These are phyloP conservation scores for Sthenelais limicola DNA, from an alignment of 2,888 invertebrate species.

Conservation along the genomic window DNA sequence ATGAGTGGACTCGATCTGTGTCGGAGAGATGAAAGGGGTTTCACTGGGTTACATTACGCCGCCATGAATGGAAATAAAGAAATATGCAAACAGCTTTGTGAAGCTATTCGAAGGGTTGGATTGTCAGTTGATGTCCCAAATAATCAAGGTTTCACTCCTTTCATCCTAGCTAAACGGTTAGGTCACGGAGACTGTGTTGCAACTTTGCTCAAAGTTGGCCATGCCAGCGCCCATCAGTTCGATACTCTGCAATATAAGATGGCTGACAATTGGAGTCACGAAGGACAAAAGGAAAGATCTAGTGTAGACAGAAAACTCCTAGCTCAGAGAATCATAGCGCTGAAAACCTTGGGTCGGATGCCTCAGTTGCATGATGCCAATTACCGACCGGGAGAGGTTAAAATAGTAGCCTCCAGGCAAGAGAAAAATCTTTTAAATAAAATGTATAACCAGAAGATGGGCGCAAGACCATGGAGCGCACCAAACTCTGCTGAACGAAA, in stretches of 20 bases:
- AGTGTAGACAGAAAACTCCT: neutral
- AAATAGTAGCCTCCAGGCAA: constrained; percentile 13
- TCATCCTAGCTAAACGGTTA: constrained; percentile 62
- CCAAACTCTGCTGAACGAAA: neutral
- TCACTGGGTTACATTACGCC: constrained; percentile 65
- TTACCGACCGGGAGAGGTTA: neutral
- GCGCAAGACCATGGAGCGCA: constrained; percentile 13
- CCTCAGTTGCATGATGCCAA: constrained; percentile 3
- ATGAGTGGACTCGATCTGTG: constrained; percentile 62
- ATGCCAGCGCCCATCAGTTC: constrained; percentile 55
- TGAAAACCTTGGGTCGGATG: constrained; percentile 17
- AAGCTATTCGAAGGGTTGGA: constrained; percentile 57
- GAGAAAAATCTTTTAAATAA: neutral
- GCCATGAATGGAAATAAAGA: constrained; percentile 56
- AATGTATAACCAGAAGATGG: neutral
- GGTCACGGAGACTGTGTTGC: constrained; percentile 58
- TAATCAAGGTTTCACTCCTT: constrained; percentile 63
- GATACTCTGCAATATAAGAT: constrained; percentile 49
- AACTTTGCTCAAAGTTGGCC: constrained; percentile 56
- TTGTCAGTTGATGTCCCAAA: constrained; percentile 63
- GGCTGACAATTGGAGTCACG: constrained; percentile 24
- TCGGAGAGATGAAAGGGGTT: constrained; percentile 60
- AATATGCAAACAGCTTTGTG: constrained; percentile 56
- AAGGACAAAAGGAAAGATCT: constrained; percentile 10
- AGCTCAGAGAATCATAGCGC: neutral